Conservation (phyloP, 2,888 invertebrate genomes). For the Neoaliturus tenellus region DNA sequence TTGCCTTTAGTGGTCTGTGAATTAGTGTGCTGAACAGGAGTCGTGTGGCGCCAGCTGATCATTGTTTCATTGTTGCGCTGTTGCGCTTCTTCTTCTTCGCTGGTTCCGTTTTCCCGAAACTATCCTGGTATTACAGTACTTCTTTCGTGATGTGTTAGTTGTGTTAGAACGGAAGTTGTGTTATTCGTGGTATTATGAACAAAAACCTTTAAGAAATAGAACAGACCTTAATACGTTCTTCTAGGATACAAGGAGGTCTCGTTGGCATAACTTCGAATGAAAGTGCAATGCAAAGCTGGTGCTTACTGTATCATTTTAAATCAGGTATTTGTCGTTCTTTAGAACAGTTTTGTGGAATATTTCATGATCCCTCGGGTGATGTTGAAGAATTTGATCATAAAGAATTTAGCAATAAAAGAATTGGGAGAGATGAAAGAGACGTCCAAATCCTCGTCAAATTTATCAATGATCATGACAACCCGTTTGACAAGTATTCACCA, state of each 20-base stretch:
- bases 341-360: background rate
- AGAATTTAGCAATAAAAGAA: background rate
- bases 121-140: no score
- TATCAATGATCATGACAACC: slow-evolving; percentile 2
- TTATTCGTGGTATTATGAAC: no score
- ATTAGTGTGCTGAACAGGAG: no score
- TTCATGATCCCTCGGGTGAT: slow-evolving; percentile 26
- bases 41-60: no score
- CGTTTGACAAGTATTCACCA: background rate
- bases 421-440: background rate
- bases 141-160: no score
- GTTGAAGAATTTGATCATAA: slow-evolving; percentile 7
- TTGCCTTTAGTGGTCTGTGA: no score
- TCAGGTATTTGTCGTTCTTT: slow-evolving; percentile 4
- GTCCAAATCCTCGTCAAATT: background rate
- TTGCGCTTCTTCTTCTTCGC: no score
- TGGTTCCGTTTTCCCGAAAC: no score
- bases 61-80: no score
- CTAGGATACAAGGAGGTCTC: background rate
- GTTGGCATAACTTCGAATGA: slow-evolving; percentile 35
- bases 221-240: slow-evolving; percentile 8
- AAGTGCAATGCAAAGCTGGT: background rate
- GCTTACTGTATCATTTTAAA: slow-evolving; percentile 25
- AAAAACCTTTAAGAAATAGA: no score
- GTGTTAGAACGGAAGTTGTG: no score